phyloP scores from a whole-genome alignment of 37 sponge, comb jelly and placozoan genomes.

The Ephydatia muelleri region DNA sequence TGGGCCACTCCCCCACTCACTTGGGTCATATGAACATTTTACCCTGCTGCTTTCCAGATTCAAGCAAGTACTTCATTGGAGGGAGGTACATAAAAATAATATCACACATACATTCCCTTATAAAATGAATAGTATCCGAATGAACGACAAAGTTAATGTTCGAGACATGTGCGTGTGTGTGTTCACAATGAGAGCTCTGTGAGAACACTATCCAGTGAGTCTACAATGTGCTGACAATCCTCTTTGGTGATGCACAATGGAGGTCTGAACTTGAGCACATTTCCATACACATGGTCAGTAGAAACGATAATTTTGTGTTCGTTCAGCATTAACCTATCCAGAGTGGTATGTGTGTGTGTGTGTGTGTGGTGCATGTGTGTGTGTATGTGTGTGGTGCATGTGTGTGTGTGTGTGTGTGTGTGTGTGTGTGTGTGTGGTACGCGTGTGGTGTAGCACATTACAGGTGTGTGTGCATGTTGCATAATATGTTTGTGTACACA shows the following conservation, averaged over 20 bases:
- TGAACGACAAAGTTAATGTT: background rate
- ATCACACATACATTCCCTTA: background rate
- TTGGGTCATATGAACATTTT: no score
- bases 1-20: no score
- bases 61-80: no score
- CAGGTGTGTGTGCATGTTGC: no score
- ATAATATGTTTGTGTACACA: no score
- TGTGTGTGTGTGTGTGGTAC: background rate
- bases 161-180: background rate
- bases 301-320: slow-evolving; percentile 56
- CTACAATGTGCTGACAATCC: slow-evolving; percentile 48
- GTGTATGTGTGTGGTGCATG: background rate
- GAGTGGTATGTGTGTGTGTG: background rate
- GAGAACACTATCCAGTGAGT: slow-evolving; percentile 29
- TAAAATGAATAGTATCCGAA: background rate
- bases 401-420: background rate
- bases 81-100: no score
- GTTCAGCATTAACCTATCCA: slow-evolving; percentile 26
- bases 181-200: background rate
- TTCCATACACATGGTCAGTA: slow-evolving; percentile 60
- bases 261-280: slow-evolving; percentile 87
- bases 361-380: background rate
- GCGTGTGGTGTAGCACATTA: background rate
- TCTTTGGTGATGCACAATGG: slow-evolving; percentile 69
- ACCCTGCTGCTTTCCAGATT: no score